These are phyloP conservation scores for Lissocephala sabroskyi DNA, from an alignment of 2,888 invertebrate species.

Conservation along the genomic window DNA sequence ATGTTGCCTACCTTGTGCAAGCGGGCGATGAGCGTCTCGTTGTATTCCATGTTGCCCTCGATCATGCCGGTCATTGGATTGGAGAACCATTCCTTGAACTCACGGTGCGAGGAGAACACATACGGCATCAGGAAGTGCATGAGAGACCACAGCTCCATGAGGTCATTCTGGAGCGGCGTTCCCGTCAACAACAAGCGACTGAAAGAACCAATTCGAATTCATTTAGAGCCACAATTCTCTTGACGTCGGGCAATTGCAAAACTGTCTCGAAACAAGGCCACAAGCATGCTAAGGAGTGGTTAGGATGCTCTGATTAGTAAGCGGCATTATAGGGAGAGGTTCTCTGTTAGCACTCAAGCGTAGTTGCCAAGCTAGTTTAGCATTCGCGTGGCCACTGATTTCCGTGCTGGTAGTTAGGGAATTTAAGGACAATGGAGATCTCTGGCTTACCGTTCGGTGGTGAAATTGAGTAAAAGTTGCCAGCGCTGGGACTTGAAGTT, in stretches of 20 bases:
- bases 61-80: slow-evolving; percentile 98
- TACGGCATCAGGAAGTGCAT: slow-evolving; percentile 99
- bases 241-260: slow-evolving; percentile 1
- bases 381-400: slow-evolving; percentile 68
- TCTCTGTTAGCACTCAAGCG: slow-evolving; percentile 69
- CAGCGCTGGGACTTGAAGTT: slow-evolving; percentile 99
- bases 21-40: slow-evolving; percentile 89
- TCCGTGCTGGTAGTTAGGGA: slow-evolving; percentile 27
- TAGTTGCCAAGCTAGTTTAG: slow-evolving; percentile 66
- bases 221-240: too few species aligned
- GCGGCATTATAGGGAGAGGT: slow-evolving; percentile 49
- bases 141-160: slow-evolving; percentile 97
- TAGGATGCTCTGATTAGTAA: slow-evolving; percentile 41
- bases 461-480: slow-evolving; percentile 96
- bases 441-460: slow-evolving; percentile 84
- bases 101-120: slow-evolving; percentile 95
- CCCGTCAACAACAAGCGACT: slow-evolving; percentile 93
- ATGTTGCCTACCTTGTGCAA: slow-evolving; percentile 96
- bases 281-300: slow-evolving; percentile 45
- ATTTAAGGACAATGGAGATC: not conserved
- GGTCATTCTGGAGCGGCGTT: slow-evolving; percentile 95
- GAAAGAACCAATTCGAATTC: too few species aligned
- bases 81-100: slow-evolving; percentile 99
- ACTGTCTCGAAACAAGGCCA: slow-evolving; percentile 56
- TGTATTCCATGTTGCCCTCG: slow-evolving; percentile 92